Evolutionary conservation across 2,113 vertebrate genomes (phyloP), one percentile per base, ranked within the genome.

Genomic region (Odocoileus virginianus): DNA sequence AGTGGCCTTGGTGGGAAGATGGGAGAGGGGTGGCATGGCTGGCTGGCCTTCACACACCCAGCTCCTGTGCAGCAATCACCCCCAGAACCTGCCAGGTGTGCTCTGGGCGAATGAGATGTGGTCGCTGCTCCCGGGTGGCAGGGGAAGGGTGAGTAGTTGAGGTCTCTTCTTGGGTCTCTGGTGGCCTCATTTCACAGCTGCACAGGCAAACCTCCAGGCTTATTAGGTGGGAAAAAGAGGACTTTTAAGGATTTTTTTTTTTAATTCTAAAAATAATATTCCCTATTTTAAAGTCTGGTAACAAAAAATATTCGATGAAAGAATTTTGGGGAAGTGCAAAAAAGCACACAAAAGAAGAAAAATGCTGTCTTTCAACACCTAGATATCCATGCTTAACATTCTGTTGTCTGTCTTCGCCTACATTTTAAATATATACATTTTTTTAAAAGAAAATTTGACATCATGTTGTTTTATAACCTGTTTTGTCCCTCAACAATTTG

Each of bases 141-240:
- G 13, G 33, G 6, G 7, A 0, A 0, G 0, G 2, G 6, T 15
- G 30, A 45, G 30, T 33, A 61, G 64, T 4, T 12, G 78, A 67
- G 12, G 3, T 71, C n/a, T 71, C n/a, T 71, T 36, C 67, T 71
- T 71, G n/a, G 19, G 67, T 23, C 67, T 71, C n/a, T 71, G 67
- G 36, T 71, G 67, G n/a, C 19, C 67, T 71, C 67, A 71, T 71
- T 71, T 71, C 19, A 40, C 67, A 71, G n/a, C n/a, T 23, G n/a
- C 19, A 6, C 67, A 71, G 21, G n/a, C 67, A 71, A 40, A 71
- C 10, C 36, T 23, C 67, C 67, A 71, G n/a, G 45, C 45, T 93
- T 23, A 55, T 25, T 28, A 47, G 28, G 67, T 58, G 81, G 33
- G 50, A 57, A 60, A 78, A 67, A 78, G 60, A 36, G 21, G 54